Percentiles rank a stretch among this genome's conserved stretches.
Conservation (phyloP, 1,140 invertebrate species). For the Belonocnema kinseyi region DNA sequence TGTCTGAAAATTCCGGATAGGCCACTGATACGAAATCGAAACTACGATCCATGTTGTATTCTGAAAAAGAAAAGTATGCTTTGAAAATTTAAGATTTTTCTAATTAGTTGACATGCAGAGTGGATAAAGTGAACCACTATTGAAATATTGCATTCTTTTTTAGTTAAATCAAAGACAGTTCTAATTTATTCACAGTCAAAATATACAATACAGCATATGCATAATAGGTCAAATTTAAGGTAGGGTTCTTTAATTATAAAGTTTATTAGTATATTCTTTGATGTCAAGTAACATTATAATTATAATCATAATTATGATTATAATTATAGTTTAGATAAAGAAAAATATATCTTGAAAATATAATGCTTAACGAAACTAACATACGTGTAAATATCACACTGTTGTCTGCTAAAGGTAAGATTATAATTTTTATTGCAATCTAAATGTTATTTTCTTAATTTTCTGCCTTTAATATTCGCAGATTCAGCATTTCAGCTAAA, state of each 20-base stretch:
- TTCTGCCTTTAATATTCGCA: neutral
- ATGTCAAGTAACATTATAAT: no score
- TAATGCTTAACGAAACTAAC: no score
- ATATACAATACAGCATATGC: no score
- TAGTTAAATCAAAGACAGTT: neutral
- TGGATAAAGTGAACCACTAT: neutral
- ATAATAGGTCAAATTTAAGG: no score
- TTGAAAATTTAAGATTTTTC: neutral
- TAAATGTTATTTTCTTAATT: neutral
- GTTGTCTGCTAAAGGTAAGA: no score
- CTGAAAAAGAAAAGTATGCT: slow-evolving; percentile 8
- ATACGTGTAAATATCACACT: no score
- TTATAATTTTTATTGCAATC: neutral
- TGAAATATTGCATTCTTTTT: neutral
- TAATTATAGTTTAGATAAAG: no score
- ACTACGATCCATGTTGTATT: neutral
- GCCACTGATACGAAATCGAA: neutral
- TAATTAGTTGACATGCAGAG: neutral
- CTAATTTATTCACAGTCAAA: neutral
- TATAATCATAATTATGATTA: no score
- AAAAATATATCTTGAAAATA: no score
- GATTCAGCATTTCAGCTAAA: neutral
- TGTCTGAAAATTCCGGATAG: neutral
- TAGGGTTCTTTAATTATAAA: no score
- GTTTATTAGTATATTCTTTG: no score